phyloP scores from a whole-genome alignment of 2,888 invertebrate genomes.

The Seladonia tumulorum region DNA sequence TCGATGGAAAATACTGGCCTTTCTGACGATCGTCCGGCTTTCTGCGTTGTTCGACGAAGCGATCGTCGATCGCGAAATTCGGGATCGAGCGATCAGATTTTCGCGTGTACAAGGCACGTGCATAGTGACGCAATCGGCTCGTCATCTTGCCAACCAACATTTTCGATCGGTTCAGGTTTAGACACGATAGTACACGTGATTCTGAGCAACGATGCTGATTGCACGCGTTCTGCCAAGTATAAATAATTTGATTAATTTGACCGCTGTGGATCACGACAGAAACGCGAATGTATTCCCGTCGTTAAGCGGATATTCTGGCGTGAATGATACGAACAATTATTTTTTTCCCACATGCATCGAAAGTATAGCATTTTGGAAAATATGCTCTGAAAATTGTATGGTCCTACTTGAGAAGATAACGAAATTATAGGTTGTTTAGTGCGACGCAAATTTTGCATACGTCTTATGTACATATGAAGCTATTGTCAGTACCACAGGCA shows the following conservation, averaged over 20 bases:
- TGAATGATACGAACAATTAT: not conserved
- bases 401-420: too few species aligned
- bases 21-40: not conserved
- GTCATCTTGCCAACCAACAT: not conserved
- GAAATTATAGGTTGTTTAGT: too few species aligned
- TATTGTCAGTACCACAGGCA: too few species aligned
- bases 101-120: not conserved
- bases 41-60: not conserved
- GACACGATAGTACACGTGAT: conserved; percentile 5
- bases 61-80: not conserved
- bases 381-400: too few species aligned
- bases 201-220: not conserved
- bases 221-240: not conserved
- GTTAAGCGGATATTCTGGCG: not conserved
- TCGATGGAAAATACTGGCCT: not conserved
- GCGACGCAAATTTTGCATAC: too few species aligned
- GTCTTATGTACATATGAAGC: too few species aligned
- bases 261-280: conserved; percentile 18
- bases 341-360: not conserved
- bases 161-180: not conserved
- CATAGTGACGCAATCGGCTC: not conserved
- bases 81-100: not conserved
- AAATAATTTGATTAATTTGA: conserved; percentile 57
- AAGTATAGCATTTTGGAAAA: too few species aligned
- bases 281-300: too few species aligned